These are phyloP conservation scores for Macrotus californicus DNA, from an alignment of 2,113 vertebrate species.

Conservation along the genomic window DNA sequence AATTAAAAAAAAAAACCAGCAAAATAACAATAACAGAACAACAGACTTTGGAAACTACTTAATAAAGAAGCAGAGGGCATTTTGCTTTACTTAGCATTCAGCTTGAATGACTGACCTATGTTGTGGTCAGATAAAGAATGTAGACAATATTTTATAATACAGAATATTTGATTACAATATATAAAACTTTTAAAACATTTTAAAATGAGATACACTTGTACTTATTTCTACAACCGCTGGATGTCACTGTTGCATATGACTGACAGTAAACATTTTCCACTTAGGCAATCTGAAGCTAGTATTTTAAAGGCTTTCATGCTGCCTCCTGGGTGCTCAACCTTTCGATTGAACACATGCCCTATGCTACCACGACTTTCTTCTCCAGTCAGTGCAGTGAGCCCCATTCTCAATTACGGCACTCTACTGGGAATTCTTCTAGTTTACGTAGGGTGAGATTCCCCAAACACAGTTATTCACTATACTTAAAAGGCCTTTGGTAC, in stretches of 20 bases:
- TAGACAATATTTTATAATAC: background rate
- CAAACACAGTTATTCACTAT: slow-evolving; percentile 36
- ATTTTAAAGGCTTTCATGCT: background rate
- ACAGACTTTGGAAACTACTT: background rate
- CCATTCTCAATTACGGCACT: background rate
- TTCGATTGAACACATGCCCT: background rate
- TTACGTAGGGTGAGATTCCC: background rate
- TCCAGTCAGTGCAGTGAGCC: background rate
- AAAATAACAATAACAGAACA: background rate
- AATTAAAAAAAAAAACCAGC: background rate
- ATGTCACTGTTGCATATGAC: slow-evolving; percentile 79
- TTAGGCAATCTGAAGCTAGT: background rate
- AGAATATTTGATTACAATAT: background rate
- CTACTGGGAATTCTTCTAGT: slow-evolving; percentile 40
- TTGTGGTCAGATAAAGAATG: background rate
- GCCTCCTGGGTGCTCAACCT: background rate
- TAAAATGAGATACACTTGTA: background rate
- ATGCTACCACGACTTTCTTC: background rate
- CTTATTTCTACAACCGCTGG: slow-evolving; percentile 68
- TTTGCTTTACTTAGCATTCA: background rate
- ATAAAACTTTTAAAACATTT: background rate
- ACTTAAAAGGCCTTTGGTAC: slow-evolving; percentile 17
- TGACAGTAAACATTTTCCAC: slow-evolving; percentile 4
- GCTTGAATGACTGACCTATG: background rate
- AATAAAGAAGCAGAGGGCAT: background rate